phyloP scores from a whole-genome alignment of 2,113 vertebrate genomes.

The Psilopsiagon aurifrons region DNA sequence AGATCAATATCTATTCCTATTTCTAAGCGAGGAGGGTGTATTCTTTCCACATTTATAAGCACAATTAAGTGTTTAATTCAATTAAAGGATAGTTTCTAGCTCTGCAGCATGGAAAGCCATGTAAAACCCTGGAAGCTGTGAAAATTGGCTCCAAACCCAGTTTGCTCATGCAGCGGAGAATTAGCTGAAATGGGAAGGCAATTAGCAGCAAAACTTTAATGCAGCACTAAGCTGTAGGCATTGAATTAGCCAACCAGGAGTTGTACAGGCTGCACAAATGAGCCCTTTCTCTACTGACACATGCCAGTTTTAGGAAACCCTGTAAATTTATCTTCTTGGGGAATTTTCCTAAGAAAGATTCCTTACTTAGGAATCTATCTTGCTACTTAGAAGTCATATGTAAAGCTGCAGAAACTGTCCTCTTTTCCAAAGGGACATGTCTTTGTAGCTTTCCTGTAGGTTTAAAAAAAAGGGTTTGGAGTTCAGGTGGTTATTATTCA shows the following conservation, averaged over 20 bases:
- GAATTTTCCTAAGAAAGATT: too few species aligned
- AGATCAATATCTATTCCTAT: background rate
- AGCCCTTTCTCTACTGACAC: background rate
- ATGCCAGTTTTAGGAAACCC: background rate
- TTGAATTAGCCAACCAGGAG: background rate
- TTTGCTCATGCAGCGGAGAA: constrained; percentile 8
- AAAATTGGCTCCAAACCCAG: background rate
- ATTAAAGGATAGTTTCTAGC: background rate
- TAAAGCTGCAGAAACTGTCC: background rate
- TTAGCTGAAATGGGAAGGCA: constrained; percentile 1
- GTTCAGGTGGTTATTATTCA: background rate
- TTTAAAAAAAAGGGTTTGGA: background rate
- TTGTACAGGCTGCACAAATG: background rate
- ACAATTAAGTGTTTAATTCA: constrained; percentile 36
- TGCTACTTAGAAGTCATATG: background rate
- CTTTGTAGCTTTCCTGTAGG: background rate
- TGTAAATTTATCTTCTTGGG: background rate
- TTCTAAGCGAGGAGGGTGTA: background rate
- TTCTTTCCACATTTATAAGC: background rate
- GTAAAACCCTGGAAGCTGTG: background rate
- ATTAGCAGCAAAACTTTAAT: constrained; percentile 32
- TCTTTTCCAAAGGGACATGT: background rate
- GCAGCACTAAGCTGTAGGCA: constrained; percentile 28
- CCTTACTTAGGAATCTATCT: background rate
- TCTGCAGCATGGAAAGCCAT: background rate